Evolutionary conservation across 1,140 invertebrate genomes (phyloP), one percentile per base, ranked within the genome.

Genomic region (Diorhabda elongata): DNA sequence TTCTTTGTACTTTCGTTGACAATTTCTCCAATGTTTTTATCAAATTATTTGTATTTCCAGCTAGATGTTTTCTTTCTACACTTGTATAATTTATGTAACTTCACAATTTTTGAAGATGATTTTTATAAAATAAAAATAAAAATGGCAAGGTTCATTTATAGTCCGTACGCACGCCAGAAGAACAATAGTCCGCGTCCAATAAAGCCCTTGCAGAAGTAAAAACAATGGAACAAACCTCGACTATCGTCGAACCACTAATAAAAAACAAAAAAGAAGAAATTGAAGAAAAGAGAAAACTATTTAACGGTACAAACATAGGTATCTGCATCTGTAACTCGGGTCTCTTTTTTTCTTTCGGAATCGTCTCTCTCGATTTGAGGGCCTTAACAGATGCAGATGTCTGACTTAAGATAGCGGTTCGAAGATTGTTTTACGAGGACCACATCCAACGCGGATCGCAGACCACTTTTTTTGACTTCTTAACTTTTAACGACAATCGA

Each of bases 341-440:
- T 73, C 47, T 52, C 47, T 73, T 73, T 67, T 68, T 43, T 44
- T 70, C 56, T 61, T 59, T 70, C 66, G 65, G 66, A 42, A 62
- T 66, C 59, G 58, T 64, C 68, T 66, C 42, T 47, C 64, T 44
- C 52, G 70, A 65, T 43, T 66, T 65, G 52, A 47, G 66, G 58
- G 58, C 59, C n/a, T 65, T 71, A 63, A 68, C 64, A 59, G 61
- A 71, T 71, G 70, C 70, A 70, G 69, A 70, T 70, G 64, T 62
- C 67, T 68, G 67, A 56, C 67, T 62, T 58, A 45, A 71, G 70
- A 71, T 71, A 71, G 70, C 70, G 67, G 73, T 70, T 64, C 68
- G 66, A 41, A 58, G 68, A 73, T 71, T 74, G 72, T 75, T 75
- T 75, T 75, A 75, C 74, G 74, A 73, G 72, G 74, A 74, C 74